These are phyloP conservation scores for Eupithecia dodoneata DNA, from an alignment of 2,888 invertebrate genomes.

Conservation along the genomic window DNA sequence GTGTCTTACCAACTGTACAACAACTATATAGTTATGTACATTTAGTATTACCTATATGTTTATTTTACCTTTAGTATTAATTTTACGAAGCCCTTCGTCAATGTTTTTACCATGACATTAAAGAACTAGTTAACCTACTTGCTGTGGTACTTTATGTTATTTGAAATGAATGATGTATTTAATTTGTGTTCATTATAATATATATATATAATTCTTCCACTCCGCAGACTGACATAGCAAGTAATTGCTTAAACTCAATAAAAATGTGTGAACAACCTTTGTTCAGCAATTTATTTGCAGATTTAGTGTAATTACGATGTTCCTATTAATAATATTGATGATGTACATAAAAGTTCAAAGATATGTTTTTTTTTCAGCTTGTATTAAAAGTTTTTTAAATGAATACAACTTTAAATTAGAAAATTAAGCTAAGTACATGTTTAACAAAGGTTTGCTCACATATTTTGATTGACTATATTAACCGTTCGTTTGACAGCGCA, in stretches of 20 bases:
- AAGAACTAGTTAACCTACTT: not conserved
- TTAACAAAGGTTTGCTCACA: slow-evolving; percentile 38
- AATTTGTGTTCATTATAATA: not conserved
- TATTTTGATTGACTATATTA: slow-evolving; percentile 39
- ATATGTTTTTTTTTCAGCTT: slow-evolving; percentile 1
- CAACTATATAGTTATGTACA: too few species aligned
- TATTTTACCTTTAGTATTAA: not conserved
- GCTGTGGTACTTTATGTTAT: not conserved
- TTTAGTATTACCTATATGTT: too few species aligned
- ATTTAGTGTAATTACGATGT: slow-evolving; percentile 43
- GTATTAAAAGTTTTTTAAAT: not conserved
- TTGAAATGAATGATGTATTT: not conserved
- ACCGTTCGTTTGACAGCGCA: slow-evolving; percentile 53
- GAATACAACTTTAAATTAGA: not conserved
- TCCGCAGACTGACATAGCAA: slow-evolving; percentile 66
- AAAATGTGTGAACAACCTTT: slow-evolving; percentile 53
- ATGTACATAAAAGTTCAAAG: slow-evolving; percentile 23
- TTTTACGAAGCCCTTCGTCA: not conserved
- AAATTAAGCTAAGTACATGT: not conserved
- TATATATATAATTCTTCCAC: slow-evolving; percentile 54
- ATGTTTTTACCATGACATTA: not conserved
- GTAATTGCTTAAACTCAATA: slow-evolving; percentile 38
- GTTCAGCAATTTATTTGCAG: slow-evolving; percentile 22
- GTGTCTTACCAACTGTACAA: not conserved
- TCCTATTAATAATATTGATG: slow-evolving; percentile 45